phyloP scores from a whole-genome alignment of 2,888 invertebrate genomes.

The Amitus sp. region DNA sequence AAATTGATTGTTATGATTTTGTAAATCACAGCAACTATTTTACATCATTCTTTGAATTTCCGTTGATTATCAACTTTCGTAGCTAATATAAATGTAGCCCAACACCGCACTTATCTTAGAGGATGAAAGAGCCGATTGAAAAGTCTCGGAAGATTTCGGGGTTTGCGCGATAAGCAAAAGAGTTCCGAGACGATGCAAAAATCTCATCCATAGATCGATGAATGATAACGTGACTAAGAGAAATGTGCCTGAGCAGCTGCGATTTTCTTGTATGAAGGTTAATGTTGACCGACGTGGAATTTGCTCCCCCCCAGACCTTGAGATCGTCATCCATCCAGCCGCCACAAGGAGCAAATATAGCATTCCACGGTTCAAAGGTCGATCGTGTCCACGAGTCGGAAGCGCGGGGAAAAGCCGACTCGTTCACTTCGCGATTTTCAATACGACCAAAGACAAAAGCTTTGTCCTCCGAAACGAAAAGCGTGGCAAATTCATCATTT shows the following conservation, averaged over 20 bases:
- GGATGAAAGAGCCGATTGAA: no score
- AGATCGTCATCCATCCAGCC: constrained; percentile 3
- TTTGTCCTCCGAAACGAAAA: no score
- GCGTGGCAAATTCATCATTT: neutral
- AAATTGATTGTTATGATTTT: no score
- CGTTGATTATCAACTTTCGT: no score
- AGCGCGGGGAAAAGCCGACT: neutral
- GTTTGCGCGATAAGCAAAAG: no score
- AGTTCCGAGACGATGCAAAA: neutral
- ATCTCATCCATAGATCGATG: no score
- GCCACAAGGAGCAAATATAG: constrained; percentile 6
- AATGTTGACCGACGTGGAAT: constrained; percentile 3
- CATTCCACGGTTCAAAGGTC: constrained; percentile 6
- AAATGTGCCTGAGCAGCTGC: neutral
- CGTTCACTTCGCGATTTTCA: neutral
- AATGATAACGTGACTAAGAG: neutral
- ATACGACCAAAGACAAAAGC: neutral
- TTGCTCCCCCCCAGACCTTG: constrained; percentile 7
- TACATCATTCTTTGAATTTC: no score
- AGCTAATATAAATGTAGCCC: no score
- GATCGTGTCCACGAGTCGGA: constrained; percentile 1
- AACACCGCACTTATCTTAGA: no score
- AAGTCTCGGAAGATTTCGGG: no score
- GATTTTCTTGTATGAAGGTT: constrained; percentile 1
- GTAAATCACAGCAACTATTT: no score